These are phyloP conservation scores for Acanthopagrus latus DNA, from an alignment of 2,797 vertebrate species.

Conservation along the genomic window DNA sequence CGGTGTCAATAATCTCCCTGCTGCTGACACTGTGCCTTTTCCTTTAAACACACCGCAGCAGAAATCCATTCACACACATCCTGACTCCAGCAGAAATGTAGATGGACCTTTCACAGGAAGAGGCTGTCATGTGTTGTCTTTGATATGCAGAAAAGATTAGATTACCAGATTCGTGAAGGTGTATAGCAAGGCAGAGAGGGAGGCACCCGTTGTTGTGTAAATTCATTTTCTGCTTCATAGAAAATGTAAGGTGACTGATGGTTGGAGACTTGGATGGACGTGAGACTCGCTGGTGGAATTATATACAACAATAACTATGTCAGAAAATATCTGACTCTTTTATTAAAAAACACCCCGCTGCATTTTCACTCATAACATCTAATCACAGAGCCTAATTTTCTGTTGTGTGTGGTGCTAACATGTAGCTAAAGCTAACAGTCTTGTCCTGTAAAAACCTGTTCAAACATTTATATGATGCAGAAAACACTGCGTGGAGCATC, in stretches of 20 bases:
- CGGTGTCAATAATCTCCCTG: conserved; percentile 75
- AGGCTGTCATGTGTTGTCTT: conserved; percentile 21
- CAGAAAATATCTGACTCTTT: background rate
- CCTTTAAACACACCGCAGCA: conserved; percentile 27
- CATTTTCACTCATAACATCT: background rate
- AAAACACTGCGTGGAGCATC: too few relatives aligned
- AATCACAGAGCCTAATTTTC: background rate
- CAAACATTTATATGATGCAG: background rate
- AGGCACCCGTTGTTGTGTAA: conserved; percentile 18
- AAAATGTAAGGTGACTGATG: conserved; percentile 17
- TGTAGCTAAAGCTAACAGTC: background rate
- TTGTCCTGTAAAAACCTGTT: background rate
- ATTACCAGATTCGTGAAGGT: conserved; percentile 18
- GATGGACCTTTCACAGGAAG: conserved; percentile 37
- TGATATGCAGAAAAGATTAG: conserved; percentile 41
- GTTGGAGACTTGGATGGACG: background rate
- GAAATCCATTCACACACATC: conserved; percentile 54
- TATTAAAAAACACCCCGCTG: background rate
- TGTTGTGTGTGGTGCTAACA: background rate
- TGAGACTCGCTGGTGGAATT: background rate
- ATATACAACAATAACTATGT: background rate
- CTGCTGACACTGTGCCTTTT: conserved; percentile 70
- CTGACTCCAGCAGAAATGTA: conserved; percentile 58
- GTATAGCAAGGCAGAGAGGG: background rate
- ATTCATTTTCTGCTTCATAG: conserved; percentile 30